A percentile compares a stretch with the other conserved stretches of the same genome.
These are phyloP conservation scores for Oreochromis grahami DNA, from an alignment of 2,797 vertebrate species.

Conservation along the genomic window DNA sequence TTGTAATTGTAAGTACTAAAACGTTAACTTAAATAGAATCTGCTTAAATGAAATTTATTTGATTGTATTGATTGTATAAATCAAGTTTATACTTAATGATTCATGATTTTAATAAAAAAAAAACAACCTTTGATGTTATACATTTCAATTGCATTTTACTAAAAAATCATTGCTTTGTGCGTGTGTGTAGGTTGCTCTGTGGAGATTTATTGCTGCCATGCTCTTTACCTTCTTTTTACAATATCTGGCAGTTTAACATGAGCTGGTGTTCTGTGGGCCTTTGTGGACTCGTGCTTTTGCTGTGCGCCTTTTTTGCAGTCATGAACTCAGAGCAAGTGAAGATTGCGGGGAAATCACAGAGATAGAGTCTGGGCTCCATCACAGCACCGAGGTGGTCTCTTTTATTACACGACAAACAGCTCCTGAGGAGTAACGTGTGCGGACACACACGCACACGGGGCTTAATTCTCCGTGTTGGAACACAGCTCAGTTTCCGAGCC, in stretches of 20 bases:
- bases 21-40: neutral
- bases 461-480: neutral
- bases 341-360: neutral
- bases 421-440: neutral
- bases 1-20: neutral
- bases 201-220: neutral
- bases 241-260: neutral
- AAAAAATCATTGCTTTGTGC: neutral
- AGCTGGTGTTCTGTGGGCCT: neutral
- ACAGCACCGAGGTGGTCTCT: neutral
- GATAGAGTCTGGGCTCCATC: neutral
- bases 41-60: neutral
- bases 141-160: neutral
- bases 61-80: neutral
- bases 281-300: neutral
- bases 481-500: neutral
- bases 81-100: neutral
- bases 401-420: neutral
- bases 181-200: neutral
- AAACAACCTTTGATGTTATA: neutral
- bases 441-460: neutral
- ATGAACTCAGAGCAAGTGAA: neutral
- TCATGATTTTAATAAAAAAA: neutral
- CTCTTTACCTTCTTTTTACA: neutral
- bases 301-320: neutral